A percentile compares a stretch with the other conserved stretches of the same genome.
Conservation (phyloP, 2,797 vertebrate species). For the Taenioides sp. region DNA sequence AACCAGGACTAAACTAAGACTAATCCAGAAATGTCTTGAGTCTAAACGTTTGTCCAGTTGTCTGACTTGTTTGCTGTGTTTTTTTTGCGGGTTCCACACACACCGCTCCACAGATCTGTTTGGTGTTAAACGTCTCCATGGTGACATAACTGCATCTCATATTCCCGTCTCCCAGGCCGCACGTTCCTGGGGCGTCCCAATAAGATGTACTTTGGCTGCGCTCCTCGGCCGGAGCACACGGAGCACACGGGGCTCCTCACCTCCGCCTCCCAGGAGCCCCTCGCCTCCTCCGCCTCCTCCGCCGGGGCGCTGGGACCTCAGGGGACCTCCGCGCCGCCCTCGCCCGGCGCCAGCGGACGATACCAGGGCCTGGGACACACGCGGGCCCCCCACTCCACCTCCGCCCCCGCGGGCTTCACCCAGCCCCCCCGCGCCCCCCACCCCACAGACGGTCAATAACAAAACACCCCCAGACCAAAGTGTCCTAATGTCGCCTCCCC, state of each 20-base stretch:
- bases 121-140: too few relatives aligned
- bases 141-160: too few relatives aligned
- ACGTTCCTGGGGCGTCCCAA: slow-evolving; percentile 65
- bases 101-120: too few relatives aligned
- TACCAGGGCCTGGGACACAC: slow-evolving; percentile 68
- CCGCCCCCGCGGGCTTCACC: slow-evolving; percentile 55
- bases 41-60: too few relatives aligned
- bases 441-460: background rate
- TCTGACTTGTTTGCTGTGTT: too few relatives aligned
- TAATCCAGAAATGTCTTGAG: too few relatives aligned
- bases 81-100: too few relatives aligned
- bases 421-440: background rate
- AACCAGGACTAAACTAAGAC: too few relatives aligned
- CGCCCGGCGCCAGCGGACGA: slow-evolving; percentile 47
- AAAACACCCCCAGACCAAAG: too few relatives aligned
- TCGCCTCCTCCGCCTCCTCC: background rate
- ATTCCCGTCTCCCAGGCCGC: slow-evolving; percentile 38
- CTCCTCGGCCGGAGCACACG: slow-evolving; percentile 50
- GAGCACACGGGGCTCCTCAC: slow-evolving; percentile 64
- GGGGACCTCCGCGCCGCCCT: slow-evolving; percentile 53
- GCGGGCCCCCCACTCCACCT: slow-evolving; percentile 57
- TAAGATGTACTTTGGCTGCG: slow-evolving; percentile 60
- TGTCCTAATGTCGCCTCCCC: too few relatives aligned
- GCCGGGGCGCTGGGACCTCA: slow-evolving; percentile 20
- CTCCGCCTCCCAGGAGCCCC: slow-evolving; percentile 45